These are phyloP conservation scores for Anorthoa munda DNA, from an alignment of 2,888 invertebrate genomes.

Conservation along the genomic window DNA sequence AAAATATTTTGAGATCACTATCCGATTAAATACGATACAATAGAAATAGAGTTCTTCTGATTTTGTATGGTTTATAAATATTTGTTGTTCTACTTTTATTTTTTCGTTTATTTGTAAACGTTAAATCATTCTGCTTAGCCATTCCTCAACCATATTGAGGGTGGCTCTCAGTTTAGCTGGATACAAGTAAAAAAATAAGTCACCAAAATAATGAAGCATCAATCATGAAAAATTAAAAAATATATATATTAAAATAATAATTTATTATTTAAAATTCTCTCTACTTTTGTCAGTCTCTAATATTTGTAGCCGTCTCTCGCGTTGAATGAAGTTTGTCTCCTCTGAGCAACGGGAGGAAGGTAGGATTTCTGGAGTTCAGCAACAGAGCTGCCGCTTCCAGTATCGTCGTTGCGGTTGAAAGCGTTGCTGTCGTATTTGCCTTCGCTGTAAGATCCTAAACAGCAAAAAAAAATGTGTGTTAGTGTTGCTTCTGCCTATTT, in stretches of 20 bases:
- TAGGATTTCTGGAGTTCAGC: constrained; percentile 72
- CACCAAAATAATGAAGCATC: too few species aligned
- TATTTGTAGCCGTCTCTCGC: constrained; percentile 76
- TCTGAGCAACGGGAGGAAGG: constrained; percentile 73
- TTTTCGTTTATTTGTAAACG: too few species aligned
- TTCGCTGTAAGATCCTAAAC: constrained; percentile 82
- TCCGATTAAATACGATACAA: neutral
- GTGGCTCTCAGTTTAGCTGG: too few species aligned
- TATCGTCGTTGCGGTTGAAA: neutral
- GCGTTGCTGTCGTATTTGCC: constrained; percentile 74
- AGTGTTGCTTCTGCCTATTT: neutral
- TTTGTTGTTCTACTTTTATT: neutral
- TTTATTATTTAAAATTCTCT: constrained; percentile 37
- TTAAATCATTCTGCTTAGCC: too few species aligned
- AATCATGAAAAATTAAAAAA: neutral
- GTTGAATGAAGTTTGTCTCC: constrained; percentile 64
- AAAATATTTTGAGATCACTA: constrained; percentile 11
- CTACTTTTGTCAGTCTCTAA: constrained; percentile 36
- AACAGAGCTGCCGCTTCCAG: neutral
- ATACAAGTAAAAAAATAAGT: too few species aligned
- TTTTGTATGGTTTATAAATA: neutral
- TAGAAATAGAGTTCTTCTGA: too few species aligned
- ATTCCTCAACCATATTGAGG: too few species aligned
- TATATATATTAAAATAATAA: constrained; percentile 22
- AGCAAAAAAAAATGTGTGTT: neutral